Evolutionary conservation across 2,113 vertebrate genomes (phyloP).

Genomic region (Smithornis capensis): DNA sequence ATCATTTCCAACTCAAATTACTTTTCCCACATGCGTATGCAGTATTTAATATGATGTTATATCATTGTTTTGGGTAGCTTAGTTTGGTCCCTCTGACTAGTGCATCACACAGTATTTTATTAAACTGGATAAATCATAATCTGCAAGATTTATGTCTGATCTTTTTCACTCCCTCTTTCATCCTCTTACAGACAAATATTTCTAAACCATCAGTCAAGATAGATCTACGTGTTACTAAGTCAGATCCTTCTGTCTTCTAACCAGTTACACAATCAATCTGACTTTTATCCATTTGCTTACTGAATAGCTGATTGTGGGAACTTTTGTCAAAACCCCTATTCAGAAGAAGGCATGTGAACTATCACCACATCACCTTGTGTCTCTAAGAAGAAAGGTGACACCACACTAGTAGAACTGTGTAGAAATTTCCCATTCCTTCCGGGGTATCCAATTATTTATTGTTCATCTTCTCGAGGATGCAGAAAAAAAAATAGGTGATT

Average conservation of each 20-base stretch:
- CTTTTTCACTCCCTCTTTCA: background rate
- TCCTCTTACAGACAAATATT: background rate
- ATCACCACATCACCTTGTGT: background rate
- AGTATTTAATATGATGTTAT: background rate
- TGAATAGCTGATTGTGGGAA: background rate
- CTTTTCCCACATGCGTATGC: background rate
- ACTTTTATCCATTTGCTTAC: background rate
- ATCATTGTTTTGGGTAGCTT: background rate
- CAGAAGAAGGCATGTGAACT: background rate
- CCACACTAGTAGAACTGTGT: background rate
- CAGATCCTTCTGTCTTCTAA: background rate
- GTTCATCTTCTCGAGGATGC: background rate
- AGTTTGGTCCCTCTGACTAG: background rate
- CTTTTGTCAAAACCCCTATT: background rate
- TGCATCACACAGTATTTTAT: background rate
- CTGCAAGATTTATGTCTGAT: background rate
- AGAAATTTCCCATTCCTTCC: background rate
- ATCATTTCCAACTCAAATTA: conserved; percentile 11
- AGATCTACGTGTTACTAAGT: background rate
- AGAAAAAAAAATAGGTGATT: background rate
- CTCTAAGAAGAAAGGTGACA: background rate
- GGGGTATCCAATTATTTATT: background rate
- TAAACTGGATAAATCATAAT: background rate
- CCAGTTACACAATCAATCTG: background rate
- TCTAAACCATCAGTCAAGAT: background rate